phyloP scores from a whole-genome alignment of 2,888 invertebrate genomes.

The Neoaliturus tenellus region DNA sequence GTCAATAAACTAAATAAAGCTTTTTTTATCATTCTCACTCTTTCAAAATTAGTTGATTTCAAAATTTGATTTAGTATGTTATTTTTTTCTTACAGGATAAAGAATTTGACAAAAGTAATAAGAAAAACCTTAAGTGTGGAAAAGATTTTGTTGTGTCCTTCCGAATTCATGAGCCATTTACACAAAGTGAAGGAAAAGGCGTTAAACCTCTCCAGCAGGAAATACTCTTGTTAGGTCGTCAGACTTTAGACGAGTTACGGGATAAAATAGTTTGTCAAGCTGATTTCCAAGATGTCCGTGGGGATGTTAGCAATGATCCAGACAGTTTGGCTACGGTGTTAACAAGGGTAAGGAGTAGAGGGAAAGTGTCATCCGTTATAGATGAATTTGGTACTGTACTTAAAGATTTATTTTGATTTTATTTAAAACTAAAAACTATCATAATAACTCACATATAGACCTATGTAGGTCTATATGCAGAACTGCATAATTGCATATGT shows the following conservation, averaged over 20 bases:
- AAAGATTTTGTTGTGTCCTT: constrained; percentile 1
- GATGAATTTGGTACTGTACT: no score
- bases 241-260: neutral
- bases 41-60: no score
- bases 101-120: neutral
- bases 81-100: no score
- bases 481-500: no score
- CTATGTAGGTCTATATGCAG: no score
- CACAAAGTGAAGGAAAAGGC: neutral
- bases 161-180: constrained; percentile 5
- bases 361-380: no score
- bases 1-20: no score
- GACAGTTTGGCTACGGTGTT: neutral
- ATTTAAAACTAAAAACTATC: no score
- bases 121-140: neutral
- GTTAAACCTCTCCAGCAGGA: neutral
- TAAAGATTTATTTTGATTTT: no score
- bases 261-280: constrained; percentile 12
- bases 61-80: no score
- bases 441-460: no score
- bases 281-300: constrained; percentile 26
- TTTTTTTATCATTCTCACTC: no score
- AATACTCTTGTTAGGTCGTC: neutral
- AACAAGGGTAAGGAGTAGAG: neutral
- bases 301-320: constrained; percentile 1